Evolutionary conservation across 2,888 invertebrate genomes (phyloP).

Genomic region (Malachius bipustulatus): DNA sequence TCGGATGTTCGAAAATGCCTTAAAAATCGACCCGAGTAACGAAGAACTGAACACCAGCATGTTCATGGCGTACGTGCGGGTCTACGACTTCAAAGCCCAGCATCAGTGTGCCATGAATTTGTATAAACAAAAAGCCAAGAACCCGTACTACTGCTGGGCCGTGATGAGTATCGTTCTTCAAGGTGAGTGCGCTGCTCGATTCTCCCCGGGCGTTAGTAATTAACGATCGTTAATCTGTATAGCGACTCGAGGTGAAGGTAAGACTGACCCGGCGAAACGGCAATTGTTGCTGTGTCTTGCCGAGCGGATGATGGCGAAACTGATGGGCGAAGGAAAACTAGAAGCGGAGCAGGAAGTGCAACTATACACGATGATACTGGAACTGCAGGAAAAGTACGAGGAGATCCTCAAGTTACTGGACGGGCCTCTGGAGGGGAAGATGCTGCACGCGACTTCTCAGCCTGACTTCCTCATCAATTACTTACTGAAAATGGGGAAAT

Average conservation of each 20-base stretch:
- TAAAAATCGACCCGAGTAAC: constrained; percentile 71
- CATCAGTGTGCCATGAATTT: constrained; percentile 81
- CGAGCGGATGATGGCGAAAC: constrained; percentile 87
- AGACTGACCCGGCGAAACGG: constrained; percentile 44
- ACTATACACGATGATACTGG: constrained; percentile 78
- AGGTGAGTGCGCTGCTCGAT: constrained; percentile 45
- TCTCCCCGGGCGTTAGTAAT: no score
- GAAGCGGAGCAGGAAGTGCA: constrained; percentile 89
- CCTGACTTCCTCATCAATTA: constrained; percentile 62
- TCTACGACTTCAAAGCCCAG: constrained; percentile 81
- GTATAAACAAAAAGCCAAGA: constrained; percentile 84
- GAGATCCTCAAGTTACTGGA: constrained; percentile 74
- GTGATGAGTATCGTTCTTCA: constrained; percentile 95
- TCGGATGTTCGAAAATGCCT: constrained; percentile 78
- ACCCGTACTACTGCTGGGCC: constrained; percentile 97
- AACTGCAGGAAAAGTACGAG: constrained; percentile 67
- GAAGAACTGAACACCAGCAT: constrained; percentile 89
- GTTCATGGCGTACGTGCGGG: constrained; percentile 90
- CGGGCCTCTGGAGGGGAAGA: constrained; percentile 58
- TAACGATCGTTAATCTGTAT: no score
- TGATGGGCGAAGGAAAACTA: constrained; percentile 74
- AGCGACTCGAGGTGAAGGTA: constrained; percentile 38
- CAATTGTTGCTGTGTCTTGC: constrained; percentile 75
- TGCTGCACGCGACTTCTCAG: constrained; percentile 54
- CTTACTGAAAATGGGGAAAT: constrained; percentile 58